Conservation (phyloP, 2,888 invertebrate species). For the Leptinotarsa peninsularis region DNA sequence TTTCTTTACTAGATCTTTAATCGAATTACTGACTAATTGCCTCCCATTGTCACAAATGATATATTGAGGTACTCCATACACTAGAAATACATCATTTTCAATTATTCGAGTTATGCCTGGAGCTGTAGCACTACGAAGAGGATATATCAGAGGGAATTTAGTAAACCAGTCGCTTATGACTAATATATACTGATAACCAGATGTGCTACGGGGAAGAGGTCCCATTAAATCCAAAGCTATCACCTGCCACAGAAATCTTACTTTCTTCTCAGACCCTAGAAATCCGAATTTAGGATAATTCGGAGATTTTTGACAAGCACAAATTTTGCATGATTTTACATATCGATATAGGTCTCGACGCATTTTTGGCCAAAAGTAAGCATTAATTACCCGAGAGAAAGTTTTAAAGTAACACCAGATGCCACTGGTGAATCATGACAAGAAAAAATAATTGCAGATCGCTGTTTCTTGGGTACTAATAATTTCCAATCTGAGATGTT, state of each 20-base stretch:
- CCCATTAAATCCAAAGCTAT: slow-evolving; percentile 40
- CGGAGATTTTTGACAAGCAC: too few species aligned
- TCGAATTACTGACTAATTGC: slow-evolving; percentile 1
- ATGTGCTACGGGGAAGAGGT: slow-evolving; percentile 41
- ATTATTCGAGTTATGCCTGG: slow-evolving; percentile 26
- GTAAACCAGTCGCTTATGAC: slow-evolving; percentile 40
- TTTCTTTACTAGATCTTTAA: not conserved
- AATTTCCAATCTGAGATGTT: slow-evolving; percentile 32
- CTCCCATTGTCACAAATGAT: not conserved
- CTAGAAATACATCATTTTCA: slow-evolving; percentile 36
- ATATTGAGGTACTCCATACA: slow-evolving; percentile 33
- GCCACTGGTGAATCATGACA: slow-evolving; percentile 31
- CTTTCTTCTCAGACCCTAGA: too few species aligned
- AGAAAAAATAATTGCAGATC: slow-evolving; percentile 28
- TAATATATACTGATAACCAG: slow-evolving; percentile 38
- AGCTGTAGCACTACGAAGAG: slow-evolving; percentile 33
- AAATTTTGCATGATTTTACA: slow-evolving; percentile 19
- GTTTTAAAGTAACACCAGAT: slow-evolving; percentile 47
- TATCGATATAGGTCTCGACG: slow-evolving; percentile 40
- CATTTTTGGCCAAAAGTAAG: slow-evolving; percentile 48
- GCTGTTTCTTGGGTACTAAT: not conserved
- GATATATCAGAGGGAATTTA: slow-evolving; percentile 35
- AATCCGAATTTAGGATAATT: too few species aligned
- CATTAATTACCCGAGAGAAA: slow-evolving; percentile 32
- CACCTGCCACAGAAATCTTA: too few species aligned